Percentiles rank a stretch among this genome's conserved stretches.
phyloP scores from a whole-genome alignment of 2,113 vertebrate genomes.

The Cervus canadensis region DNA sequence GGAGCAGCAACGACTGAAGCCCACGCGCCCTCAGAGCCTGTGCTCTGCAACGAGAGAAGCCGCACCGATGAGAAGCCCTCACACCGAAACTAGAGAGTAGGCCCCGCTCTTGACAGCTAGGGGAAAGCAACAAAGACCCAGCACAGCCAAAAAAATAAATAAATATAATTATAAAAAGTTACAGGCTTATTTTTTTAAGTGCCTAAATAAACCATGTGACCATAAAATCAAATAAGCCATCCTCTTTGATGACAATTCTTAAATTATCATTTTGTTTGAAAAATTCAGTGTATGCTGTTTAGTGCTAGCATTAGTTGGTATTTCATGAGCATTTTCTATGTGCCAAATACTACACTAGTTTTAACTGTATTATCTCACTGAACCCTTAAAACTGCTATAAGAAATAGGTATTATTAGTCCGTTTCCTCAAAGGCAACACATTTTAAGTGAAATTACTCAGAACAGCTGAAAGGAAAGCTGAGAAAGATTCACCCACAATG shows the following conservation, averaged over 20 bases:
- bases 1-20: not conserved
- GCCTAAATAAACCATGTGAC: not conserved
- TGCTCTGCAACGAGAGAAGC: not conserved
- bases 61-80: not conserved
- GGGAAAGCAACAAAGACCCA: not conserved
- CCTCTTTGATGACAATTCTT: not conserved
- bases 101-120: not conserved
- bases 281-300: not conserved
- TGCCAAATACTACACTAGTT: not conserved
- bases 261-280: not conserved
- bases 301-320: not conserved
- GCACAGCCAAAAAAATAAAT: not conserved
- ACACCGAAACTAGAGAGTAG: accelerated
- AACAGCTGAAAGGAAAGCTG: not conserved
- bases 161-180: not conserved
- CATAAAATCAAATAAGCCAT: not conserved
- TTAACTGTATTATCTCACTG: not conserved
- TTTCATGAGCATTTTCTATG: not conserved
- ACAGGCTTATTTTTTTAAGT: not conserved
- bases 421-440: not conserved
- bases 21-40: not conserved
- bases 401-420: not conserved
- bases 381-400: not conserved
- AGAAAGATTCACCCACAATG: not conserved
- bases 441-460: not conserved